These are phyloP conservation scores for Petrosia ficiformis DNA, from an alignment of 37 sponge, comb jelly and placozoan species.

Conservation along the genomic window DNA sequence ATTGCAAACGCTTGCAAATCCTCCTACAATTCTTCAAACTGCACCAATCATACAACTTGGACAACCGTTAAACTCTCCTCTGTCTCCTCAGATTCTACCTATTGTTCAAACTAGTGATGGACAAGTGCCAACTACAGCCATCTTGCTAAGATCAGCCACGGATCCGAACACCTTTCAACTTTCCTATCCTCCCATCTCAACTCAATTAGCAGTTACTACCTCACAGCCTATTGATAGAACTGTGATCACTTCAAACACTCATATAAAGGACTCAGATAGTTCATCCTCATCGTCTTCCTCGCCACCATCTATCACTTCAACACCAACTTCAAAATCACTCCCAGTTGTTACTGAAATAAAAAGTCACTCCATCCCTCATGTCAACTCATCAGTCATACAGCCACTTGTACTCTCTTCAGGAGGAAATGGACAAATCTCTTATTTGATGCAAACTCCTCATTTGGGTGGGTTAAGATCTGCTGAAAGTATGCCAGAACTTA, in stretches of 20 bases:
- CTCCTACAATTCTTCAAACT: neutral
- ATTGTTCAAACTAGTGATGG: conserved; percentile 1
- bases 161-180: neutral
- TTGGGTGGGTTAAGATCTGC: conserved; percentile 43
- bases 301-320: neutral
- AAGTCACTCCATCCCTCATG: conserved; percentile 30
- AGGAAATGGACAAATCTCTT: neutral
- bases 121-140: neutral
- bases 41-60: neutral
- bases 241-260: neutral
- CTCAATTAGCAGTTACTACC: neutral
- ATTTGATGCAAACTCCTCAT: conserved; percentile 12
- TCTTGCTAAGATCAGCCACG: neutral
- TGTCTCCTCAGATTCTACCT: conserved; percentile 22
- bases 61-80: conserved; percentile 4
- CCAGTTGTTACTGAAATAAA: neutral
- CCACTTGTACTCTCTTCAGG: conserved; percentile 23
- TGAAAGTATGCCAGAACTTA: conserved; percentile 68
- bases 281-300: neutral
- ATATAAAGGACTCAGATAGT: neutral
- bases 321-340: conserved; percentile 2
- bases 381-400: conserved; percentile 1
- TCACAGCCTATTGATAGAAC: neutral
- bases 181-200: neutral
- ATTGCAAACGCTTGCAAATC: neutral